These are phyloP conservation scores for Daboia siamensis DNA, from an alignment of 2,113 vertebrate species.

Conservation along the genomic window DNA sequence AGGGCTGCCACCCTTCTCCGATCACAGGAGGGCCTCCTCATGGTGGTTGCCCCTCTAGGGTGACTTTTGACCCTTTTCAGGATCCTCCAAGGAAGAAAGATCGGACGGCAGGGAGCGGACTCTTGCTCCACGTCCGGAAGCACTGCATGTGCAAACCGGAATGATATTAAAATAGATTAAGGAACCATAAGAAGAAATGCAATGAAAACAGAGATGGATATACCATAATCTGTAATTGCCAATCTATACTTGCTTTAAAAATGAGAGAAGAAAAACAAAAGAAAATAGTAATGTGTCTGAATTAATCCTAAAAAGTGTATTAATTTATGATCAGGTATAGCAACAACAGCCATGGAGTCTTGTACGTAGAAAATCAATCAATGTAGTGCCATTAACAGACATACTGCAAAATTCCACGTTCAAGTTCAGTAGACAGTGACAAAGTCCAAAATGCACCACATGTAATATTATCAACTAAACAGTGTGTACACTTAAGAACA, in stretches of 20 bases:
- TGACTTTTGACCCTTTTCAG: no score
- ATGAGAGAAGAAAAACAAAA: not conserved
- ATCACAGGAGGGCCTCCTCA: no score
- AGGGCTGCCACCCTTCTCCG: no score
- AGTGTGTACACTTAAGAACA: not conserved
- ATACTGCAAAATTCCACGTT: not conserved
- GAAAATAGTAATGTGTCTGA: not conserved
- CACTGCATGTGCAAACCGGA: no score
- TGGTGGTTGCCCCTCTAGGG: no score
- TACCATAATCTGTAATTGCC: not conserved
- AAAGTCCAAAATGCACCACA: not conserved
- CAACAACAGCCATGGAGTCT: not conserved
- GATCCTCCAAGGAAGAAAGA: no score
- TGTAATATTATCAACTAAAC: not conserved
- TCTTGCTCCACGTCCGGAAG: no score
- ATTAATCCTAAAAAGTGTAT: not conserved
- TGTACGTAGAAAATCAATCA: not conserved
- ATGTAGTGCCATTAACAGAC: not conserved
- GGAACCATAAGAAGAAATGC: not conserved
- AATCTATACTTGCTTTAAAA: not conserved
- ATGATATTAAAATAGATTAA: not conserved
- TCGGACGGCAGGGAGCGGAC: no score
- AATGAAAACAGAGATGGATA: not conserved
- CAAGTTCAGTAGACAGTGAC: not conserved
- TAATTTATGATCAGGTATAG: not conserved